Evolutionary conservation across 1,140 invertebrate genomes (phyloP).

Genomic region (Caenorhabditis remanei): DNA sequence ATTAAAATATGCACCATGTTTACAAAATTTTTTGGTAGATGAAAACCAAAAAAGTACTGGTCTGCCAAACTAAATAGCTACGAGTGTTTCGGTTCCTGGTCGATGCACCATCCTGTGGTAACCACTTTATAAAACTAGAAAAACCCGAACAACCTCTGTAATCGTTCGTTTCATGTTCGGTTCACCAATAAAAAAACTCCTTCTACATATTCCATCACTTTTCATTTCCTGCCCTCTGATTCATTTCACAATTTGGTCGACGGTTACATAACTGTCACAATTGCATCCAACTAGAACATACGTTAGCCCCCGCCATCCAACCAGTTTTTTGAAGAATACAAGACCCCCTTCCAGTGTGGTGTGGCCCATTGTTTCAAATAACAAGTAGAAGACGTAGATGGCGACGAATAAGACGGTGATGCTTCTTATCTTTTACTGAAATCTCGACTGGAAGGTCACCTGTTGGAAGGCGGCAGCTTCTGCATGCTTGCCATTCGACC

Average conservation of each 20-base stretch:
- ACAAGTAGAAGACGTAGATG: neutral
- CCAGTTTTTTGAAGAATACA: slow-evolving; percentile 33
- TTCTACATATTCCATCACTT: neutral
- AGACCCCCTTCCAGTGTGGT: slow-evolving; percentile 2
- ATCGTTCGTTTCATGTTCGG: neutral
- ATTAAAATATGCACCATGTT: too few species aligned
- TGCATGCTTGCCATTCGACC: slow-evolving; percentile 17
- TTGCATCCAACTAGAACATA: slow-evolving; percentile 50
- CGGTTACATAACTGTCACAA: slow-evolving; percentile 44
- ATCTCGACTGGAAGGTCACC: slow-evolving; percentile 34
- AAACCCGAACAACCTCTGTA: neutral
- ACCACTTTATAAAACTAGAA: neutral
- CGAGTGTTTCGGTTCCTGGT: too few species aligned
- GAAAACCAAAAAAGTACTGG: too few species aligned
- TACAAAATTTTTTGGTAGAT: too few species aligned
- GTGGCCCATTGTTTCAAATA: slow-evolving; percentile 47
- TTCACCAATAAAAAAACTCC: neutral
- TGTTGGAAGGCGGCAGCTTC: neutral
- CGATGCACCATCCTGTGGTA: too few species aligned
- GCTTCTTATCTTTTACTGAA: slow-evolving; percentile 13
- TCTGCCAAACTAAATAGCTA: too few species aligned
- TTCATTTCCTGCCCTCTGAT: slow-evolving; percentile 52
- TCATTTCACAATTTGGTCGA: slow-evolving; percentile 52
- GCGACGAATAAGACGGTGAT: slow-evolving; percentile 6
- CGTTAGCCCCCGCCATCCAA: neutral